phyloP scores from a whole-genome alignment of 2,113 vertebrate species.

The Zosterops japonicus region DNA sequence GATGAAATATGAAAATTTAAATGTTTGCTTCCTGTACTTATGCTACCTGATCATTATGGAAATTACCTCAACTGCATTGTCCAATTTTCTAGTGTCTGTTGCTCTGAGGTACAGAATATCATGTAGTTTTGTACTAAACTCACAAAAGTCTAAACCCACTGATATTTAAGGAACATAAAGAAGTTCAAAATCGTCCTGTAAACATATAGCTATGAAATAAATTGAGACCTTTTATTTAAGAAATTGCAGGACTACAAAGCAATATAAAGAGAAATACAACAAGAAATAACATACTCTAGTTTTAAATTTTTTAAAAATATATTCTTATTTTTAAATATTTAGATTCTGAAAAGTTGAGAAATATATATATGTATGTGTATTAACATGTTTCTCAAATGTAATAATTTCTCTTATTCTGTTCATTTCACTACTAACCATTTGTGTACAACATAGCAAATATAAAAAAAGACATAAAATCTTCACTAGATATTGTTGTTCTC shows the following conservation, averaged over 20 bases:
- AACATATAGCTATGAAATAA: not conserved
- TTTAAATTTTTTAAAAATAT: not conserved
- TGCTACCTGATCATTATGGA: not conserved
- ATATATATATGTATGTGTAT: not conserved
- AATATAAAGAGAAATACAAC: not conserved
- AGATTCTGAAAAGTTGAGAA: not conserved
- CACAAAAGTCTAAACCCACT: not conserved
- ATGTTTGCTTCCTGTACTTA: not conserved
- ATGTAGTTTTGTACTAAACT: not conserved
- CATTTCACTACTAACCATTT: not conserved
- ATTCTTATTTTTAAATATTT: not conserved
- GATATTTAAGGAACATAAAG: not conserved
- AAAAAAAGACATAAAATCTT: not conserved
- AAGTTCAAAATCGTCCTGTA: not conserved
- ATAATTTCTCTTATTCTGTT: not conserved
- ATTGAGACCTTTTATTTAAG: not conserved
- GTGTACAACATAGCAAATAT: not conserved
- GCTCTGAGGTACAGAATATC: not conserved
- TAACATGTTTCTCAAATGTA: not conserved
- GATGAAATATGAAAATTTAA: not conserved
- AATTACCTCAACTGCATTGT: not conserved
- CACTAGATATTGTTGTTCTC: not conserved
- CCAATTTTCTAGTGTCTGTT: not conserved
- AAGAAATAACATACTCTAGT: accelerated
- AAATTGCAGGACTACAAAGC: not conserved